Evolutionary conservation across 1,140 invertebrate genomes (phyloP).

Genomic region (Drosophila persimilis): DNA sequence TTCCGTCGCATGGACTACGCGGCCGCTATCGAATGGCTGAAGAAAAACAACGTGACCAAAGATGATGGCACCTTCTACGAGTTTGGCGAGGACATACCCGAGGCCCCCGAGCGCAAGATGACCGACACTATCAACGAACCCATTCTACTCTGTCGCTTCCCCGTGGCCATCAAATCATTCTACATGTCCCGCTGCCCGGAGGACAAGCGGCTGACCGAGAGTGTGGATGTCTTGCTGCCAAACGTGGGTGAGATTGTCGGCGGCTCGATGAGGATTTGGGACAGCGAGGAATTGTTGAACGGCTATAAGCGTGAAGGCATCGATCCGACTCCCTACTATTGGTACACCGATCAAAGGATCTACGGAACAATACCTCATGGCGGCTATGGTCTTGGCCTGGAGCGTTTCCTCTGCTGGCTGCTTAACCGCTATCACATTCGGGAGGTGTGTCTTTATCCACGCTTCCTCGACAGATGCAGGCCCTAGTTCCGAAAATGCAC

Average conservation of each 20-base stretch:
- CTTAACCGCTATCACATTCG: constrained; percentile 97
- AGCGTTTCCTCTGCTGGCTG: constrained; percentile 98
- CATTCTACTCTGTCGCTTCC: constrained; percentile 97
- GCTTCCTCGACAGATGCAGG: constrained; percentile 96
- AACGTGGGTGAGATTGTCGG: constrained; percentile 99
- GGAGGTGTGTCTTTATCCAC: constrained; percentile 97
- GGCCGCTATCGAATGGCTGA: constrained; percentile 97
- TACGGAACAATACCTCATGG: constrained; percentile 98
- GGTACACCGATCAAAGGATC: constrained; percentile 99
- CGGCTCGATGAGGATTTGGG: constrained; percentile 99
- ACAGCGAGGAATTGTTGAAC: constrained; percentile 92
- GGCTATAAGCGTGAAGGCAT: constrained; percentile 95
- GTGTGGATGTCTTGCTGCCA: constrained; percentile 97
- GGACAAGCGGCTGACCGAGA: constrained; percentile 94
- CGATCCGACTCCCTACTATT: constrained; percentile 97
- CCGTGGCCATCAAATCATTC: constrained; percentile 98
- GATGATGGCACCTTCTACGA: constrained; percentile 98
- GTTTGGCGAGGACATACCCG: constrained; percentile 99
- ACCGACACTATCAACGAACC: constrained; percentile 98
- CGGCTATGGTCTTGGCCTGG: constrained; percentile 98
- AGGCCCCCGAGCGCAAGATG: constrained; percentile 99
- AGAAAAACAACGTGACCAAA: constrained; percentile 96
- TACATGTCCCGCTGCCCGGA: constrained; percentile 97
- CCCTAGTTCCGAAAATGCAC: constrained; percentile 86
- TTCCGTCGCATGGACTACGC: constrained; percentile 97